A percentile compares a stretch with the other conserved stretches of the same genome.
phyloP scores from a whole-genome alignment of 2,888 invertebrate species.

The Patella depressa region DNA sequence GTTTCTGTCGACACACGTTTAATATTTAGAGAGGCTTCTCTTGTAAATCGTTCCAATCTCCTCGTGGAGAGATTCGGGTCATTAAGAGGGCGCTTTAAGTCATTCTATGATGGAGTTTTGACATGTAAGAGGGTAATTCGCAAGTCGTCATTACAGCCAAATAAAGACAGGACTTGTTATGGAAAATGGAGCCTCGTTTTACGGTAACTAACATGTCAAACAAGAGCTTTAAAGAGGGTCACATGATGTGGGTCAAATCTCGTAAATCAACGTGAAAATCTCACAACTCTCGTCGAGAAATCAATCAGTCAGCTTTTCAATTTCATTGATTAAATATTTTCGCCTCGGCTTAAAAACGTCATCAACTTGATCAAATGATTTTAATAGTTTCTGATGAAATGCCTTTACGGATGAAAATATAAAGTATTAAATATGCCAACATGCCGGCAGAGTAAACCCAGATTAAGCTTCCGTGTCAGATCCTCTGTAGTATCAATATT shows the following conservation, averaged over 20 bases:
- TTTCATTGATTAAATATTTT: conserved; percentile 9
- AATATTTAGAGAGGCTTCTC: conserved; percentile 12
- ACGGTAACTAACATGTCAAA: conserved; percentile 9
- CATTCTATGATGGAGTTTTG: conserved; percentile 4
- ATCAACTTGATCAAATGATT: no score
- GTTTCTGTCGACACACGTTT: background rate
- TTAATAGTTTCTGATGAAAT: no score
- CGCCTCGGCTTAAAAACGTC: background rate
- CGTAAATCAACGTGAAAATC: conserved; percentile 8
- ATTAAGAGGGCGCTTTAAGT: conserved; percentile 10
- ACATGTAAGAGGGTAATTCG: background rate
- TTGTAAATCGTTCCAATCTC: conserved; percentile 9
- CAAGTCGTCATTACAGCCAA: background rate
- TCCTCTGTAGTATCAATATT: no score
- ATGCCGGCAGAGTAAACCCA: no score
- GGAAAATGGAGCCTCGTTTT: background rate
- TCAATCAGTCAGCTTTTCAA: background rate
- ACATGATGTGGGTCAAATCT: conserved; percentile 9
- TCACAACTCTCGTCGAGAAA: background rate
- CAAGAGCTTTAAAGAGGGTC: conserved; percentile 4
- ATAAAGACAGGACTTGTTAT: background rate
- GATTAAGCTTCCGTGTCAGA: no score
- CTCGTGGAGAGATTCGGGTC: background rate
- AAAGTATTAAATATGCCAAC: no score
- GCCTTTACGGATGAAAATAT: no score